Percentiles rank a stretch among this genome's conserved stretches.
These are phyloP conservation scores for Tetranychus truncatus DNA, from an alignment of 2,888 invertebrate genomes.

Conservation along the genomic window DNA sequence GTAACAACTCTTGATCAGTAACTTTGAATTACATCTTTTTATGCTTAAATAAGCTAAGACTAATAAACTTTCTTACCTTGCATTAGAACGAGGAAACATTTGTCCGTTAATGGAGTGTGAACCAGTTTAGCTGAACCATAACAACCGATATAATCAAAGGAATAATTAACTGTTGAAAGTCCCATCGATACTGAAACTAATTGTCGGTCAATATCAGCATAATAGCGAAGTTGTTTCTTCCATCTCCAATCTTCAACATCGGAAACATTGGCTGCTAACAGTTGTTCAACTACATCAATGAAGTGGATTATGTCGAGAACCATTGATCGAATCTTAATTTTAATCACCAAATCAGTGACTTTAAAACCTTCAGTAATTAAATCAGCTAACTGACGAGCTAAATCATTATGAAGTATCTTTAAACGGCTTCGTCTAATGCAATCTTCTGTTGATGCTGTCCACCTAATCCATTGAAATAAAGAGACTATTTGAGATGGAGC, in stretches of 20 bases:
- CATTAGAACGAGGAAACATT: conserved; percentile 88
- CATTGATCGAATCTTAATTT: conserved; percentile 68
- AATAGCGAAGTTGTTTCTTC: conserved; percentile 69
- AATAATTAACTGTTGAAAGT: conserved; percentile 79
- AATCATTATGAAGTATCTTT: conserved; percentile 35
- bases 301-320: conserved; percentile 85
- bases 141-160: conserved; percentile 87
- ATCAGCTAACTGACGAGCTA: conserved; percentile 36
- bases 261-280: conserved; percentile 47
- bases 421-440: conserved; percentile 48
- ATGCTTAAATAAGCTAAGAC: too few relatives aligned
- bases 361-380: conserved; percentile 13
- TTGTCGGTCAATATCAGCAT: conserved; percentile 10
- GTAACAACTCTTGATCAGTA: too few relatives aligned
- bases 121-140: conserved; percentile 72
- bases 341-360: conserved; percentile 14
- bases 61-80: conserved; percentile 39
- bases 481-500: conserved; percentile 46
- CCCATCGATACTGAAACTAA: conserved; percentile 49
- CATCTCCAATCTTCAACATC: conserved; percentile 64
- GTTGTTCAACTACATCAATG: conserved; percentile 55
- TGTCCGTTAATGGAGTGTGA: conserved; percentile 84
- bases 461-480: conserved; percentile 61
- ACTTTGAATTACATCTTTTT: too few relatives aligned
- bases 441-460: conserved; percentile 63